Conservation (phyloP, 2,888 invertebrate species). For the Drosophila dives region DNA sequence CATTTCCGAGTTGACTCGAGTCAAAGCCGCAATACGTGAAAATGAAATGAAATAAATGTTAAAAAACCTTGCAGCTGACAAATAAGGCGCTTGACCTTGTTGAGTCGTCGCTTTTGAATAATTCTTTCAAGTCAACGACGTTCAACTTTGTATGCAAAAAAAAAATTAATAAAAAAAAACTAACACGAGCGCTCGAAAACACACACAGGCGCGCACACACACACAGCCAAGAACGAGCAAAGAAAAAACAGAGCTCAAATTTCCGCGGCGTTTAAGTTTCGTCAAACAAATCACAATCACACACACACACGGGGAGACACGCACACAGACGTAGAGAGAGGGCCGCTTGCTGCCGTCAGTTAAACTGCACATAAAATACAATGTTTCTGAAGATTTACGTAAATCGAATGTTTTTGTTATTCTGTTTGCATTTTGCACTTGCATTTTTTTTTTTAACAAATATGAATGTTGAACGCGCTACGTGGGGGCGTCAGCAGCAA, state of each 20-base stretch:
- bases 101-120: conserved; percentile 69
- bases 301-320: conserved; percentile 16
- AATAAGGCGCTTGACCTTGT: conserved; percentile 78
- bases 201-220: conserved; percentile 35
- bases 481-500: conserved; percentile 64
- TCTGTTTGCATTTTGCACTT: conserved; percentile 50
- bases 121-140: conserved; percentile 71
- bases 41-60: conserved; percentile 60
- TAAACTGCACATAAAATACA: conserved; percentile 42
- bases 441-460: conserved; percentile 55
- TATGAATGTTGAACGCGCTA: conserved; percentile 50
- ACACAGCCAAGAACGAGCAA: conserved; percentile 32
- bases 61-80: conserved; percentile 61
- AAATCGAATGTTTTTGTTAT: conserved; percentile 38
- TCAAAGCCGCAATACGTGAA: conserved; percentile 33
- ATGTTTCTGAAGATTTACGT: conserved; percentile 30
- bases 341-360: conserved; percentile 26
- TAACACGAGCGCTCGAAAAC: conserved; percentile 23
- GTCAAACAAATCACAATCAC: conserved; percentile 30
- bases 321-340: conserved; percentile 5
- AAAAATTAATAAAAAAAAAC: conserved; percentile 29
- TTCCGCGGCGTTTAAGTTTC: conserved; percentile 69
- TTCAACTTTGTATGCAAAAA: conserved; percentile 71
- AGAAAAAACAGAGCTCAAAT: conserved; percentile 67
- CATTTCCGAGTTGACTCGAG: conserved; percentile 52